Evolutionary conservation across 1,140 invertebrate genomes (phyloP).

Genomic region (Thalassaphorura encarpata): DNA sequence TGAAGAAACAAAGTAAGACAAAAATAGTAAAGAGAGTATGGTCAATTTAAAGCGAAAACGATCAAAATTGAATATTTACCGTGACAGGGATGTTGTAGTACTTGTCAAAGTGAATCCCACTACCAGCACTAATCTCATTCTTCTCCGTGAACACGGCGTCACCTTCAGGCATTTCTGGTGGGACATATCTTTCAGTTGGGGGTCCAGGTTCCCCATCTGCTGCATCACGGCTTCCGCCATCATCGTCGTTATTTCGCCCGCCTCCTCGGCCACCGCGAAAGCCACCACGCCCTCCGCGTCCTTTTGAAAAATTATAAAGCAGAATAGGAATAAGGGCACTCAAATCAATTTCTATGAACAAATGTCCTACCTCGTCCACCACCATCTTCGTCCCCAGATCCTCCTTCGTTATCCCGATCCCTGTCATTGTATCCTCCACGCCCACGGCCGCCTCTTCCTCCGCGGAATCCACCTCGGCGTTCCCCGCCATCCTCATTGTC

Average conservation of each 20-base stretch:
- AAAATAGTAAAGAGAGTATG: background rate
- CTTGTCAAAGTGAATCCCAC: conserved; percentile 82
- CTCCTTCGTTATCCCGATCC: conserved; percentile 16
- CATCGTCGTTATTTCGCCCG: too few species aligned
- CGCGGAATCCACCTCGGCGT: too few species aligned
- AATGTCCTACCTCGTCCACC: background rate
- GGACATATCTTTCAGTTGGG: conserved; percentile 62
- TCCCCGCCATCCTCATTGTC: too few species aligned
- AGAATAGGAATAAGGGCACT: too few species aligned
- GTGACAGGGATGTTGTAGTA: conserved; percentile 69
- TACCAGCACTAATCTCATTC: conserved; percentile 57
- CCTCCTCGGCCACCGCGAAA: too few species aligned
- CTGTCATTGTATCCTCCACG: conserved; percentile 22
- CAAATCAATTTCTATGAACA: too few species aligned
- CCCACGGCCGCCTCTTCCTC: conserved; percentile 15
- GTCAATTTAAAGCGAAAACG: background rate
- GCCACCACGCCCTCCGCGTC: too few species aligned
- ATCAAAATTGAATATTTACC: conserved; percentile 41
- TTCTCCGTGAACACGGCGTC: conserved; percentile 46
- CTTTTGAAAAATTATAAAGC: too few species aligned
- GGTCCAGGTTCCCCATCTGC: conserved; percentile 36
- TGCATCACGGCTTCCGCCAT: conserved; percentile 3
- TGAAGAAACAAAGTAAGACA: background rate
- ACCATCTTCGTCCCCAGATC: conserved; percentile 20
- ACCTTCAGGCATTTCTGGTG: conserved; percentile 55